phyloP scores from a whole-genome alignment of 1,140 invertebrate genomes.

The Antheraea pernyi region DNA sequence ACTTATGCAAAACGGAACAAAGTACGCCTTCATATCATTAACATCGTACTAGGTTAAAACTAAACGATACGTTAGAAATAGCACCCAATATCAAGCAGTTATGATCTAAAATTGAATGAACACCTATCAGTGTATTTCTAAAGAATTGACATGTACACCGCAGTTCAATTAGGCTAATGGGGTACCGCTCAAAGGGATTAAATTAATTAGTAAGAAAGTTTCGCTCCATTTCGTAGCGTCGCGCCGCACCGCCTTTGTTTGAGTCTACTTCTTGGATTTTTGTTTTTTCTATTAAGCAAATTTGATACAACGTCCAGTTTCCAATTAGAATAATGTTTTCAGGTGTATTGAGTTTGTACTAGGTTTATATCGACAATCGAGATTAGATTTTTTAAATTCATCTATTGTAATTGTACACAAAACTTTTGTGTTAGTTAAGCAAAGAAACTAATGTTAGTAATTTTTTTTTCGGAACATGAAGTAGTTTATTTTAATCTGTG shows the following conservation, averaged over 20 bases:
- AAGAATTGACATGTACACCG: constrained; percentile 78
- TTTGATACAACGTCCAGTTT: constrained; percentile 22
- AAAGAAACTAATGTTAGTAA: too few species aligned
- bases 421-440: too few species aligned
- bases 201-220: constrained; percentile 79
- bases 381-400: too few species aligned
- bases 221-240: constrained; percentile 59
- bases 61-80: constrained; percentile 17
- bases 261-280: constrained; percentile 60
- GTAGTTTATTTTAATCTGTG: too few species aligned
- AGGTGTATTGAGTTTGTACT: neutral
- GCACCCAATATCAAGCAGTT: constrained; percentile 11
- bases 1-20: constrained; percentile 70
- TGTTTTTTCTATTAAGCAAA: constrained; percentile 37
- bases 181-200: constrained; percentile 74
- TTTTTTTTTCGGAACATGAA: too few species aligned
- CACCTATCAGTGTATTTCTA: constrained; percentile 45
- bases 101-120: constrained; percentile 34
- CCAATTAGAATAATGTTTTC: constrained; percentile 13
- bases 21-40: constrained; percentile 66
- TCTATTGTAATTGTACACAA: too few species aligned
- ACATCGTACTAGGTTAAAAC: constrained; percentile 46
- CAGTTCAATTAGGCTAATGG: constrained; percentile 78
- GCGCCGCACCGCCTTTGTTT: constrained; percentile 65
- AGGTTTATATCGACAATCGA: neutral